Conservation (phyloP, 2,797 vertebrate genomes). For the Sebastes cheni region DNA sequence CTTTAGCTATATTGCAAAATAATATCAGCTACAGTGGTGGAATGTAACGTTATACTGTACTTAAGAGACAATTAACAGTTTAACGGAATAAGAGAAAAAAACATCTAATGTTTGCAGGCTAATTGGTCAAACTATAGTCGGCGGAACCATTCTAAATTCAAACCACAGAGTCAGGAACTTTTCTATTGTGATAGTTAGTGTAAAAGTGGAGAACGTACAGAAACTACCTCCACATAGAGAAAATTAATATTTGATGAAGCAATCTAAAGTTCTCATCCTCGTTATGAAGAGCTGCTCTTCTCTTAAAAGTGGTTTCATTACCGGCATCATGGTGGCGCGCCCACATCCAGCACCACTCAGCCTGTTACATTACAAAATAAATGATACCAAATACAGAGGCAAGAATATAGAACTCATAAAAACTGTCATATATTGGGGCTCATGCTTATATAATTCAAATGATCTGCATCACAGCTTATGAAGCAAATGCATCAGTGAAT, state of each 20-base stretch:
- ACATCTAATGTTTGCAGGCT: no score
- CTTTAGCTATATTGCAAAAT: no score
- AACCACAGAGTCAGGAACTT: background rate
- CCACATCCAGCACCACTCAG: background rate
- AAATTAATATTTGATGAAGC: slow-evolving; percentile 46
- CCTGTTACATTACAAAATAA: slow-evolving; percentile 13
- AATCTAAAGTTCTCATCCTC: background rate
- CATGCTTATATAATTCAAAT: slow-evolving; percentile 31
- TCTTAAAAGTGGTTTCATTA: background rate
- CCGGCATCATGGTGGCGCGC: background rate
- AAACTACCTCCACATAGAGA: background rate
- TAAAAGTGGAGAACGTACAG: no score
- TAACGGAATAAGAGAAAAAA: no score
- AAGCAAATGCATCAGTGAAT: slow-evolving; percentile 25
- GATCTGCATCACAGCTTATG: slow-evolving; percentile 9
- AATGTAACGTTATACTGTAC: no score
- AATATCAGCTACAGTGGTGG: no score
- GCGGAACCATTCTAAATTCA: no score
- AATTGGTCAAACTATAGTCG: no score
- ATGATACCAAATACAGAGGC: slow-evolving; percentile 10
- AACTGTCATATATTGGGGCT: slow-evolving; percentile 19
- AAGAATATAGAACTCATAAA: slow-evolving; percentile 19
- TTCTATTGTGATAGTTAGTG: background rate
- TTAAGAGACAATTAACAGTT: no score
- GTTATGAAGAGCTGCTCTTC: background rate